These are phyloP conservation scores for Xenops minutus DNA, from an alignment of 2,797 vertebrate genomes.

Conservation along the genomic window DNA sequence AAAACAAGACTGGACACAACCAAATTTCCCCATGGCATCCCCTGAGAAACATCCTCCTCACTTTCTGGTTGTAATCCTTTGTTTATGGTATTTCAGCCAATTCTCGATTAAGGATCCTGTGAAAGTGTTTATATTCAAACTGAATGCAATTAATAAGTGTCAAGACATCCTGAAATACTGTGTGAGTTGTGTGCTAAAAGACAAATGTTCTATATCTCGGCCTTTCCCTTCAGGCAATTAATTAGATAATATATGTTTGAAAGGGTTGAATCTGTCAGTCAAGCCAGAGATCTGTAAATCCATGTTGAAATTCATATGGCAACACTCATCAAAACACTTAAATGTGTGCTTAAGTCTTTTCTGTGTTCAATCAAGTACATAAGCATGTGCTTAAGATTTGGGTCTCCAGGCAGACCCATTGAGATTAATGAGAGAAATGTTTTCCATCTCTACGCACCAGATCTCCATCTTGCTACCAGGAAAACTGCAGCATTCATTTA, in stretches of 20 bases:
- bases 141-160: slow-evolving; percentile 68
- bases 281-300: slow-evolving; percentile 50
- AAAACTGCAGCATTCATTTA: not conserved
- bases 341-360: slow-evolving; percentile 56
- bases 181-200: slow-evolving; percentile 60
- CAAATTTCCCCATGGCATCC: not conserved
- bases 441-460: slow-evolving; percentile 17
- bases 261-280: slow-evolving; percentile 56
- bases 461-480: slow-evolving; percentile 22
- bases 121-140: slow-evolving; percentile 62
- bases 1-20: slow-evolving; percentile 57
- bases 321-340: slow-evolving; percentile 64
- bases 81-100: slow-evolving; percentile 64
- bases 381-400: slow-evolving; percentile 48
- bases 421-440: slow-evolving; percentile 37
- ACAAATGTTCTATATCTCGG: slow-evolving; percentile 53
- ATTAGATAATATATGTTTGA: slow-evolving; percentile 64
- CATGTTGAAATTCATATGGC: slow-evolving; percentile 61
- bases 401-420: slow-evolving; percentile 20
- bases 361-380: slow-evolving; percentile 49
- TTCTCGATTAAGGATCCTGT: slow-evolving; percentile 52
- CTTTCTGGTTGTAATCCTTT: slow-evolving; percentile 60
- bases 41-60: not conserved
- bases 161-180: slow-evolving; percentile 52
- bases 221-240: slow-evolving; percentile 54